Percentiles rank a stretch among this genome's conserved stretches.
Conservation (phyloP, 37 sponge, comb jelly and placozoan genomes). For the Aplysina aerophoba region DNA sequence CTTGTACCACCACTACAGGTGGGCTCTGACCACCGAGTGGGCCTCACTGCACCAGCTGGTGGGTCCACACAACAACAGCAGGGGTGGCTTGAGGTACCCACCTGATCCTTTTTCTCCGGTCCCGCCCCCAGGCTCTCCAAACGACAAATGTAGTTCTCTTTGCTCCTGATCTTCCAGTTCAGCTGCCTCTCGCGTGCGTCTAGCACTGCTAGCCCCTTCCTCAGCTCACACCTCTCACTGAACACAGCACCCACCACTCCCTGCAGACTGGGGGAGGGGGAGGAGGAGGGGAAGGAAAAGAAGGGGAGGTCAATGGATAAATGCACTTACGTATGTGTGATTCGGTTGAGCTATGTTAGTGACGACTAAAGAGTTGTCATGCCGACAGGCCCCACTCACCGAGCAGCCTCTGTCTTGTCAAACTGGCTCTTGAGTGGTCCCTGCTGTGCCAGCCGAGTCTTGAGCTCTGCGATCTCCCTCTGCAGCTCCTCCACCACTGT, state of each 20-base stretch:
- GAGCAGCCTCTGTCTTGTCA: constrained; percentile 48
- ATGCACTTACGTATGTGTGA: too few species aligned
- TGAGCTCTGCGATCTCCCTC: constrained; percentile 79
- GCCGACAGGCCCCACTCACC: neutral
- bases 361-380: too few species aligned
- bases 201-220: constrained; percentile 31
- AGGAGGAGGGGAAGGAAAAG: too few species aligned
- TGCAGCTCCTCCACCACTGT: constrained; percentile 84
- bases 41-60: too few species aligned
- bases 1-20: constrained; percentile 43
- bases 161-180: constrained; percentile 14
- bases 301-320: too few species aligned
- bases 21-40: constrained; percentile 22
- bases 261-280: constrained; percentile 27
- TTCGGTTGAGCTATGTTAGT: too few species aligned
- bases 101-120: too few species aligned
- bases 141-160: constrained; percentile 21
- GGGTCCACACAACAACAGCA: too few species aligned
- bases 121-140: neutral
- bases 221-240: constrained; percentile 36
- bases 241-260: constrained; percentile 24
- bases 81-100: too few species aligned
- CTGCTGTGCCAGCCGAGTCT: constrained; percentile 46
- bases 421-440: constrained; percentile 11
- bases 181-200: constrained; percentile 38